Percentiles rank a stretch among this genome's conserved stretches.
Evolutionary conservation across 35 echinoderm and acorn worm genomes (phyloP).

Genomic region (Stichopus chloronotus): DNA sequence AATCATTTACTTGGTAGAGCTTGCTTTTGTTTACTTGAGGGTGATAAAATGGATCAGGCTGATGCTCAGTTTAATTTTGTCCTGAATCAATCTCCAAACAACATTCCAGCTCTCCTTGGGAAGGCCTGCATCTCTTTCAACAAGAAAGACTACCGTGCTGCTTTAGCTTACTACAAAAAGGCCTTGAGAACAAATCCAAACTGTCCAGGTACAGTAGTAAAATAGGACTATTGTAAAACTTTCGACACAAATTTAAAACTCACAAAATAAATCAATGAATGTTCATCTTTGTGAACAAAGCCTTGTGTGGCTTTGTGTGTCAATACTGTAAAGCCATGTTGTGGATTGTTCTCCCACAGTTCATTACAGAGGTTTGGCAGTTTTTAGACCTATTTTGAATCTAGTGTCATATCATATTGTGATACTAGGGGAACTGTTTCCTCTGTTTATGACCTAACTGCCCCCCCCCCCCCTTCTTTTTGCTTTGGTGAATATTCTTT

Average conservation of each 20-base stretch:
- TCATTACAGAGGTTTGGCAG: too few relatives aligned
- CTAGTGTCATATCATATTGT: too few relatives aligned
- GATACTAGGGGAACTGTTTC: too few relatives aligned
- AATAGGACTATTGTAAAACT: not conserved
- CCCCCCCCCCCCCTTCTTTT: too few relatives aligned
- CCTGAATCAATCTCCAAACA: slow-evolving; percentile 91
- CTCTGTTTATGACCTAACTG: too few relatives aligned
- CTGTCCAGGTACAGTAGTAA: slow-evolving; percentile 75
- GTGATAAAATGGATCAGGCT: slow-evolving; percentile 99
- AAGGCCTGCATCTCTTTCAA: slow-evolving; percentile 99
- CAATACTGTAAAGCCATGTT: too few relatives aligned
- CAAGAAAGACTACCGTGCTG: slow-evolving; percentile 92
- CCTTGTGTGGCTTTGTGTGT: too few relatives aligned
- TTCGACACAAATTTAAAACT: not conserved
- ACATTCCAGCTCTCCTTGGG: slow-evolving; percentile 95
- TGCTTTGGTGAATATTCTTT: too few relatives aligned
- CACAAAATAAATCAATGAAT: not conserved
- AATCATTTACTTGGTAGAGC: slow-evolving; percentile 93
- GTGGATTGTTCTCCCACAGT: too few relatives aligned
- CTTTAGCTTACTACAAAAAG: slow-evolving; percentile 97
- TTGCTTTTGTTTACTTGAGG: slow-evolving; percentile 91
- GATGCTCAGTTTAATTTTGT: slow-evolving; percentile 99
- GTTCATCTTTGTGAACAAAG: too few relatives aligned
- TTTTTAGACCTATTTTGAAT: too few relatives aligned
- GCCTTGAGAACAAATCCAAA: slow-evolving; percentile 94